phyloP scores from a whole-genome alignment of 2,113 vertebrate species.

The Corvus hawaiiensis region DNA sequence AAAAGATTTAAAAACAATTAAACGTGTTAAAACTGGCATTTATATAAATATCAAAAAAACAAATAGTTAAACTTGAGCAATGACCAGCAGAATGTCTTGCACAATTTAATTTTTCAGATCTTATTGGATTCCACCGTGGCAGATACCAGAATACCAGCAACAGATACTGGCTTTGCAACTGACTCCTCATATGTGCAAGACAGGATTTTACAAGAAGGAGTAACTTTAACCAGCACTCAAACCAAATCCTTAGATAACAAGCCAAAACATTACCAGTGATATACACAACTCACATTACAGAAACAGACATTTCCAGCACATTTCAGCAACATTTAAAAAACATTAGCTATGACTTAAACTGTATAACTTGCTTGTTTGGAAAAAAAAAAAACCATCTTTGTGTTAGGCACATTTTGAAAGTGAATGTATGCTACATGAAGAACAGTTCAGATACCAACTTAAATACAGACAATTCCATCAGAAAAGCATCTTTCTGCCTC shows the following conservation, averaged over 20 bases:
- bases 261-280: constrained; percentile 45
- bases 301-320: constrained; percentile 42
- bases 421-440: constrained; percentile 41
- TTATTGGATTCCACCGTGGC: constrained; percentile 33
- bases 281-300: constrained; percentile 46
- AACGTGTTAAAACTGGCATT: constrained; percentile 72
- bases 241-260: constrained; percentile 48
- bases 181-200: constrained; percentile 25
- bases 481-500: constrained; percentile 13
- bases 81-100: constrained; percentile 42
- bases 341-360: constrained; percentile 3
- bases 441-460: constrained; percentile 48
- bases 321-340: constrained; percentile 37
- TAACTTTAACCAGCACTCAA: constrained; percentile 56
- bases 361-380: neutral
- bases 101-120: constrained; percentile 27
- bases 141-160: constrained; percentile 46
- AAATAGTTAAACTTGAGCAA: constrained; percentile 59
- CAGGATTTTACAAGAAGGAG: constrained; percentile 48
- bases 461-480: neutral
- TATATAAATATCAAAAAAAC: constrained; percentile 71
- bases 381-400: neutral
- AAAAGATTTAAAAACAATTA: constrained; percentile 59
- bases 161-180: constrained; percentile 24
- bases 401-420: constrained; percentile 70